Evolutionary conservation across 2,797 vertebrate genomes (phyloP), one percentile per base, ranked within the genome.

Genomic region (Dermochelys coriacea): DNA sequence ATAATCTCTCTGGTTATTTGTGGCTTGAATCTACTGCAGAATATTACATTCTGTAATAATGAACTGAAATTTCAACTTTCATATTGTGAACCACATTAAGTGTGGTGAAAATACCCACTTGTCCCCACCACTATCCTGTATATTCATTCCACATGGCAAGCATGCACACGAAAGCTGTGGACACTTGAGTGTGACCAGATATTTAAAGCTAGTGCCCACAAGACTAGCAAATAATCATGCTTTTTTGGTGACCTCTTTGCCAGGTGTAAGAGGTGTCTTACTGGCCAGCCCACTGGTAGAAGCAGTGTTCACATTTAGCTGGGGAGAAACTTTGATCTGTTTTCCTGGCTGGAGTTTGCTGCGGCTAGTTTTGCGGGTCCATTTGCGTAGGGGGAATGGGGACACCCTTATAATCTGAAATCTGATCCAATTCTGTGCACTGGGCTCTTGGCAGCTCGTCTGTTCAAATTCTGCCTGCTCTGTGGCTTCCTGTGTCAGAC

Each of bases 361-460:
- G 27, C 25, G 68, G 51, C 21, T 84, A 21, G 4, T 1, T 12
- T 4, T 7, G 27, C 37, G 19, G n/a, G 3, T 34, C 27, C 12
- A 10, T 5, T 31, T 86, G 23, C 37, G 31, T 80, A 49, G 37
- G 47, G 55, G 16, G 61, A 82, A 86, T 91, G 4, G 11, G 34
- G 4, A 7, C 19, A 9, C 15, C 7, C 8, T 49, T 49, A 49
- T 54, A 54, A 54, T 31, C 14, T 78, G 75, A 31, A n/a, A 90
- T 82, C 6, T 50, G 0, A 0, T 5, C 10, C 1, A 1, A 15
- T 5, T 1, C 0, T 61, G 92, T n/a, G 2, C 16, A 49, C 21
- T 5, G 4, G 54, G 25, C 54, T 52, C 79, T 50, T 11, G 12
- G 3, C 12, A 34, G 78, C 29, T 14, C 6, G 31, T 34, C 51